phyloP scores from a whole-genome alignment of 2,888 invertebrate species.

The Agrotis segetum region DNA sequence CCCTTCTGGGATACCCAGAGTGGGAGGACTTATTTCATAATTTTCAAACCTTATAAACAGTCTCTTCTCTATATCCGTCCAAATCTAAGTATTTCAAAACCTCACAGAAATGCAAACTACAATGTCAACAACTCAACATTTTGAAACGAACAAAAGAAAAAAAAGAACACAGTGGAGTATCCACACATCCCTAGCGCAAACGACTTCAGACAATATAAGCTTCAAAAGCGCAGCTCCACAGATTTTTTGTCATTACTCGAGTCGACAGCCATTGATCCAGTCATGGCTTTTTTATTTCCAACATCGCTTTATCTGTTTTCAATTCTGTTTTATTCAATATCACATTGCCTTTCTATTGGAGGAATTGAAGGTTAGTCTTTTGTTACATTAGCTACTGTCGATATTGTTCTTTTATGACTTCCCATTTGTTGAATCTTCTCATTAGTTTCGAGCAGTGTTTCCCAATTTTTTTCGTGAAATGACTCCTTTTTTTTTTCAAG shows the following conservation, averaged over 20 bases:
- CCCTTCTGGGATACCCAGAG: too few species aligned
- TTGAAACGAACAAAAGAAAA: background rate
- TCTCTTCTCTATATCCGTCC: too few species aligned
- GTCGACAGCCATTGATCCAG: conserved; percentile 49
- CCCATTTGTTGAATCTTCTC: conserved; percentile 23
- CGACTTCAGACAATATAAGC: conserved; percentile 42
- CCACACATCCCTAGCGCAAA: conserved; percentile 47
- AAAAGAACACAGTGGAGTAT: conserved; percentile 27
- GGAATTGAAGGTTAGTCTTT: conserved; percentile 64
- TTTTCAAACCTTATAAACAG: background rate
- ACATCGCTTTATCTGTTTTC: conserved; percentile 61
- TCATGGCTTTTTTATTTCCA: conserved; percentile 67
- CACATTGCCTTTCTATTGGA: conserved; percentile 58
- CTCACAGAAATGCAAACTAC: background rate
- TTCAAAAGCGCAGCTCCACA: conserved; percentile 41
- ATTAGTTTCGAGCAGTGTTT: conserved; percentile 9
- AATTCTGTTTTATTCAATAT: conserved; percentile 59
- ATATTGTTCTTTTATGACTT: conserved; percentile 20
- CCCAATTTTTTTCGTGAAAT: too few species aligned
- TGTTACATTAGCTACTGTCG: conserved; percentile 44
- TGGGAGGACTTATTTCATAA: too few species aligned
- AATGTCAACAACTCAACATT: background rate
- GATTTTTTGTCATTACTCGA: conserved; percentile 65
- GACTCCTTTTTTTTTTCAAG: too few species aligned
- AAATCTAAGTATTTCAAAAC: background rate